Evolutionary conservation across 2,113 vertebrate species (phyloP).

Genomic region (Mormyrus iriodes): DNA sequence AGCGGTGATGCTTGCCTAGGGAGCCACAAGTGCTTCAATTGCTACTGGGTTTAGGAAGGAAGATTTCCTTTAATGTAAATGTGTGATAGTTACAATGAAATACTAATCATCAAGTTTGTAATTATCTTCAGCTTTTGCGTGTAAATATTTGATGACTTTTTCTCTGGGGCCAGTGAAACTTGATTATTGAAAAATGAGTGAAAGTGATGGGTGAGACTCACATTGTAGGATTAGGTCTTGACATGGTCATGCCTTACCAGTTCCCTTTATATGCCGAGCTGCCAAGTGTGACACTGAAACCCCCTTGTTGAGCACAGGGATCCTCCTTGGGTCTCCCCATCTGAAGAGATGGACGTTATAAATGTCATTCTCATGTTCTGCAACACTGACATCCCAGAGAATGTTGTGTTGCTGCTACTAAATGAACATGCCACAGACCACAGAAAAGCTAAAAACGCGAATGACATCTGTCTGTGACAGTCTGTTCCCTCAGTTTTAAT

Average conservation of each 20-base stretch:
- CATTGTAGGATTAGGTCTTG: background rate
- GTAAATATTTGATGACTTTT: background rate
- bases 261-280: background rate
- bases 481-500: background rate
- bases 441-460: background rate
- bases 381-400: background rate
- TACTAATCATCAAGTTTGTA: background rate
- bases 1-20: background rate
- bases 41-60: background rate
- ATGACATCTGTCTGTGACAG: background rate
- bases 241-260: background rate
- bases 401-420: background rate
- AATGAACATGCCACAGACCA: background rate
- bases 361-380: background rate
- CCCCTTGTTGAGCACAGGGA: background rate
- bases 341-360: background rate
- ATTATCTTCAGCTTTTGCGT: background rate
- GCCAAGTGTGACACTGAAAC: background rate
- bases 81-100: background rate
- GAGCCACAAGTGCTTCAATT: background rate
- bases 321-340: background rate
- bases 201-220: background rate
- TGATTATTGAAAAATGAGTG: background rate
- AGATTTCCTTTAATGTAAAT: background rate
- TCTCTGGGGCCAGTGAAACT: background rate